Base-by-base conservation (phyloP, 2,888 invertebrate species). In the Gibbula magus region DNA sequence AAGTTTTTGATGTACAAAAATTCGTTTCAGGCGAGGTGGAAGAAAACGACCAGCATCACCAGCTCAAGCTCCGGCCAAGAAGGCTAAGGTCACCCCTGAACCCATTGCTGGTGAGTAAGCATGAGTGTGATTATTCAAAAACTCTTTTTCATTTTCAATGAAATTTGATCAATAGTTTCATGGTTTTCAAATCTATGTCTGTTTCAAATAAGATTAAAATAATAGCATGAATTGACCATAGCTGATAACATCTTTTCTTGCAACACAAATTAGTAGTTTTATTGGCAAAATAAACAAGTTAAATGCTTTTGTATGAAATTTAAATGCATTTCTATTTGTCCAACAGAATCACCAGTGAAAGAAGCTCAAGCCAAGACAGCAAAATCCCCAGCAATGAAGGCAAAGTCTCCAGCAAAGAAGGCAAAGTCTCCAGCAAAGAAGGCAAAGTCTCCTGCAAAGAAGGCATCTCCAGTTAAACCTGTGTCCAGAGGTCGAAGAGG, bases 1-100 rank as follows among this genome's bases (percentile, higher is more conserved):
- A n/a, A n/a, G n/a, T n/a, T n/a, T n/a, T n/a, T n/a, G n/a, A n/a
- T n/a, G 10, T 45, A 45, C 13, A 13, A 10, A 13, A 5, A 45
- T 45, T 45, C 1, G 5, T 22, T 54, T 7, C 32, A 29, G 54
- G 10, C n/a, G 75, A 1, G 7, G 61, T 39, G 25, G 56, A 35
- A 56, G 56, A 8, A 56, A 76, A 8, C 22, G n/a, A 39, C 52
- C 76, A 39, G 56, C 77, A 61, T 76, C 81, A 18, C 78, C 61
- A 7, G 54, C 54, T 70, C 52, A 18, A 73, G 74, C 51, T 4
- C 77, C 35, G 16, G 22, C 35, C 45, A 22, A 29, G 73, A 75
- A 53, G 45, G 61, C 45, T 54, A 52, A 52, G 51, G 52, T 29
- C 52, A 35, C 39, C 75, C 18, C 75, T 22, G 35, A 73, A 66